Base-by-base conservation (phyloP, 2,888 invertebrate genomes). In the Adela reaumurella region DNA sequence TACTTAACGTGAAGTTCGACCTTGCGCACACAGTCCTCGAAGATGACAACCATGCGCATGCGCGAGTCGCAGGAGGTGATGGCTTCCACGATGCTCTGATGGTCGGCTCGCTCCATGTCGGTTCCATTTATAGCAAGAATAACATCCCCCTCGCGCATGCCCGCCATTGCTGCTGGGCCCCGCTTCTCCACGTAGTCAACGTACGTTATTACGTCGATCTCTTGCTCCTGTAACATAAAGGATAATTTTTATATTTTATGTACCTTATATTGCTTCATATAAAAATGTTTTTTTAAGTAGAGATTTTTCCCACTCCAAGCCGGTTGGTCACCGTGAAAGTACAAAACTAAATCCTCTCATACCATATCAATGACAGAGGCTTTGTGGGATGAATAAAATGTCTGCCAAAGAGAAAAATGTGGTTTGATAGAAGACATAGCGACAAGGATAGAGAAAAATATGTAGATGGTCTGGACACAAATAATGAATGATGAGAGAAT, bases 61-160 rank as follows among this genome's bases (percentile, higher is more conserved):
- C 92, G 83, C 18, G 90, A 82, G 63, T 93, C 93, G 74, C 94
- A 93, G 63, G 87, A 85, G 70, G 92, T 92, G 57, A 97, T 96
- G 62, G 92, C 93, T 59, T 87, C 87, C n/a, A 97, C 96, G 56
- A 97, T 83, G 47, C 92, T 88, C 63, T 92, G 88, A 70, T 97
- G 97, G 63, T 95, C 94, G n/a, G 92, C 90, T 58, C 91, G 88
- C 66, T 96, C 96, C 84, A 97, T 94, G 63, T 94, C 94, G 44
- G 86, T 86, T n/a, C 97, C 97, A 70, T 97, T 97, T 60, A 97
- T 96, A 44, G 96, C 93, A 41, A 97, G 79, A 59, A 97, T 97
- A 43, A 97, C 96, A 68, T 97, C 97, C 16, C 97, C 97, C 71
- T 94, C 92, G 10, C 95, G 83, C 91, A 98, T 93, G 5, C 97